These are phyloP conservation scores for Steatocranus sp. DNA, from an alignment of 2,797 vertebrate species.

Conservation along the genomic window DNA sequence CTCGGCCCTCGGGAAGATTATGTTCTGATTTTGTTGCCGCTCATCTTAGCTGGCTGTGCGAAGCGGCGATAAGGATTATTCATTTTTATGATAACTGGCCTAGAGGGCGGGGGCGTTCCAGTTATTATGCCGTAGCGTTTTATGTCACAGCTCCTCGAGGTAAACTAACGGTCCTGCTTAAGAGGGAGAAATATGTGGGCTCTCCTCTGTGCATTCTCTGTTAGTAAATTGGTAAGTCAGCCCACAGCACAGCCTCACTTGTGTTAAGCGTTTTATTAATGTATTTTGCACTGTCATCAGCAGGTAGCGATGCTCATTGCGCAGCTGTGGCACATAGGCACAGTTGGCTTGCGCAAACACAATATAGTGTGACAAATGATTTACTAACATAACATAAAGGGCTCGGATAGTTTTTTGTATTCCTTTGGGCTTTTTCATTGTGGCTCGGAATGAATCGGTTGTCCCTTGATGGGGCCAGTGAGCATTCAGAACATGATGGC, in stretches of 20 bases:
- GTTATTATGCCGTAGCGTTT: conserved; percentile 24
- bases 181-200: conserved; percentile 3
- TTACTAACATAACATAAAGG: conserved; percentile 16
- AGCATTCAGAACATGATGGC: not conserved
- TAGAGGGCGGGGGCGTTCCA: not conserved
- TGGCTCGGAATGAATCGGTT: not conserved
- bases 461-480: not conserved
- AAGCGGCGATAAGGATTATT: conserved; percentile 35
- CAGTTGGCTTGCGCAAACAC: not conserved
- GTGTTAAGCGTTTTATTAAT: conserved; percentile 2
- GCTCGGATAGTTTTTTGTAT: not conserved
- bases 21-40: conserved; percentile 44
- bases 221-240: not conserved
- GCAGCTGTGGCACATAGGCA: not conserved
- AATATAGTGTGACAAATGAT: conserved; percentile 29
- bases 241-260: not conserved
- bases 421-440: not conserved
- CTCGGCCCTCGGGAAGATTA: conserved; percentile 38
- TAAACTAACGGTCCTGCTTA: conserved; percentile 40
- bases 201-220: not conserved
- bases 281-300: not conserved
- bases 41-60: conserved; percentile 20
- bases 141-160: conserved; percentile 25
- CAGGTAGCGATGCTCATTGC: conserved; percentile 7
- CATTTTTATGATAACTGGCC: conserved; percentile 35